Base-by-base conservation (phyloP, 1,140 invertebrate species). In the Trachymyrmex cornetzi region DNA sequence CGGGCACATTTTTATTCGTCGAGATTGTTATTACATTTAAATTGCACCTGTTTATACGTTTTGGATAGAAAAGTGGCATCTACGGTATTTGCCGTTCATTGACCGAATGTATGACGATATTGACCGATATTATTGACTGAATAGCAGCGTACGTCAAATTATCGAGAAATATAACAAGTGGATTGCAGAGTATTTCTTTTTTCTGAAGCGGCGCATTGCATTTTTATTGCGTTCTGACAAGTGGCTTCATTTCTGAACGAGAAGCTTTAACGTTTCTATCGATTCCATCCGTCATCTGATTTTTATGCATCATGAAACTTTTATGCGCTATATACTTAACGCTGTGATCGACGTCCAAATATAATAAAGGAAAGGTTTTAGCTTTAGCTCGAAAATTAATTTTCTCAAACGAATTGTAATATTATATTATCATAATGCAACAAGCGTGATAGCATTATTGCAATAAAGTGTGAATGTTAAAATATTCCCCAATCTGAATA, bases 61-160 rank as follows among this genome's bases (percentile, higher is more conserved):
- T 50, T 82, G 53, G 67, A 12, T 24, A 48, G 53, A 57, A 59
- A 82, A 81, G 79, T 24, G 22, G 6, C 50, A 61, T 34, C 53
- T 59, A 16, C 14, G 11, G 30, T 81, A 57, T 81, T 81, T 72
- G 79, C 24, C 67, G 67, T 84, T 84, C 69, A 5, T 84, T 84
- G 55, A 84, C 80, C n/a, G 38, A 84, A 74, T 74, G 50, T 82
- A 74, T 27, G 38, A 61, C 27, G 80, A 50, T 84, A 84, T 84
- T 75, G 80, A 84, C 69, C 80, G 69, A 84, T 75, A 84, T 84
- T 84, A 84, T 84, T 84, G 80, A 75, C 80, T 63, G 80, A 75
- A 57, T 61, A n/a, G 55, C 50, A 63, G 69, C 55, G 66, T 34
- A 75, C 57, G 80, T 84, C 80, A 84, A 84, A 84, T 84, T 84